phyloP scores from a whole-genome alignment of 2,888 invertebrate genomes.

The Heliconius ismenius region DNA sequence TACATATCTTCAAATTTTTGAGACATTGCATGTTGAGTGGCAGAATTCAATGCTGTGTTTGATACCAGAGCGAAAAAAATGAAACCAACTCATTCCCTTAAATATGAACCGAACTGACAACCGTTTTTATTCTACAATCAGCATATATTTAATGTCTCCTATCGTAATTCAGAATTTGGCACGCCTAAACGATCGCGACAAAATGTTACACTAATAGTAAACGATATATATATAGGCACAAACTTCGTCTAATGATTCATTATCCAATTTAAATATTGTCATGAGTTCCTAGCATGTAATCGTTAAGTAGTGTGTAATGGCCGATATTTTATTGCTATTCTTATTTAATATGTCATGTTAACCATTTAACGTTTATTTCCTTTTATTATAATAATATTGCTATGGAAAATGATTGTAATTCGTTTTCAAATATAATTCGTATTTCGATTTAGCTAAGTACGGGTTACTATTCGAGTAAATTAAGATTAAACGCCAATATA shows the following conservation, averaged over 20 bases:
- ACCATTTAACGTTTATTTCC: too few species aligned
- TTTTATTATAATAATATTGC: not conserved
- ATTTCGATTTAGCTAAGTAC: conserved; percentile 13
- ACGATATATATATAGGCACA: conserved; percentile 31
- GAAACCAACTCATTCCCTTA: too few species aligned
- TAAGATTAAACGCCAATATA: conserved; percentile 30
- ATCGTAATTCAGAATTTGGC: conserved; percentile 26
- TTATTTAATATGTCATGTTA: conserved; percentile 15
- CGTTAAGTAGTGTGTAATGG: conserved; percentile 25
- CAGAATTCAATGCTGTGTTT: not conserved
- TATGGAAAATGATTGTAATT: not conserved
- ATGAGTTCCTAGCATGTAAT: conserved; percentile 27
- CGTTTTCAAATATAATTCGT: not conserved
- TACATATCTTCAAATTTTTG: too few species aligned
- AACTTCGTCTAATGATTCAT: conserved; percentile 26
- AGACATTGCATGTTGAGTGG: not conserved
- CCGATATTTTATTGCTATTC: conserved; percentile 23
- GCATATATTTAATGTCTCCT: not conserved
- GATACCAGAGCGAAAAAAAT: too few species aligned
- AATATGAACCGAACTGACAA: too few species aligned
- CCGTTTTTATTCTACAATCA: not conserved
- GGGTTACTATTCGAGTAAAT: conserved; percentile 18
- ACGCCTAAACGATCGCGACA: conserved; percentile 8
- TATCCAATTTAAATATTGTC: conserved; percentile 30
- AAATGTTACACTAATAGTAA: conserved; percentile 17